phyloP scores from a whole-genome alignment of 2,113 vertebrate species.

The Propithecus coquereli region DNA sequence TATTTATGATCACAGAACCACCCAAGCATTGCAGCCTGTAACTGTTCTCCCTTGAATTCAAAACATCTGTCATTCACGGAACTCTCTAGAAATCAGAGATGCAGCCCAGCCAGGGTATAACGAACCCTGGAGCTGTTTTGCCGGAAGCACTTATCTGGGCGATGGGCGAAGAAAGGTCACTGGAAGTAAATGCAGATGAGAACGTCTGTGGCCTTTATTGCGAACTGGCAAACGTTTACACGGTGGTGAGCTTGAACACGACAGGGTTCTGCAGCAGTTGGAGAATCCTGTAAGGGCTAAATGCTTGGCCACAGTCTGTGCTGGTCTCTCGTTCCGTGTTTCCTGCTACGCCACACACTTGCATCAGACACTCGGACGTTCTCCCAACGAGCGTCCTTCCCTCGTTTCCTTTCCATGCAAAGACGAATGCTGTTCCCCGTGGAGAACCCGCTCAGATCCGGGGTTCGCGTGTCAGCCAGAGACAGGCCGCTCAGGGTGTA shows the following conservation, averaged over 20 bases:
- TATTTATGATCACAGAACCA: too few relatives aligned
- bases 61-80: too few relatives aligned
- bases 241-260: background rate
- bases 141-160: background rate
- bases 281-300: background rate
- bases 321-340: background rate
- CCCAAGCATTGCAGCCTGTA: too few relatives aligned
- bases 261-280: background rate
- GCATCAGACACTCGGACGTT: background rate
- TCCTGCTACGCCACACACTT: background rate
- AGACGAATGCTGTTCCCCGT: background rate
- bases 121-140: background rate
- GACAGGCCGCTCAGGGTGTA: background rate
- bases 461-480: background rate
- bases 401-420: background rate
- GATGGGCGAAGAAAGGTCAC: constrained; percentile 26
- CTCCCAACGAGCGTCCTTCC: background rate
- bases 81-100: too few relatives aligned
- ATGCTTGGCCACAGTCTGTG: constrained; percentile 9
- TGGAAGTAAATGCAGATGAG: constrained; percentile 38
- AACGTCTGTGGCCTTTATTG: background rate
- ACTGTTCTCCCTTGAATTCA: too few relatives aligned
- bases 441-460: background rate
- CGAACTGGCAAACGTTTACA: constrained; percentile 22
- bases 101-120: background rate